Evolutionary conservation across 2,113 vertebrate species (phyloP), one percentile per base, ranked within the genome.

Genomic region (Taurulus bubalis): DNA sequence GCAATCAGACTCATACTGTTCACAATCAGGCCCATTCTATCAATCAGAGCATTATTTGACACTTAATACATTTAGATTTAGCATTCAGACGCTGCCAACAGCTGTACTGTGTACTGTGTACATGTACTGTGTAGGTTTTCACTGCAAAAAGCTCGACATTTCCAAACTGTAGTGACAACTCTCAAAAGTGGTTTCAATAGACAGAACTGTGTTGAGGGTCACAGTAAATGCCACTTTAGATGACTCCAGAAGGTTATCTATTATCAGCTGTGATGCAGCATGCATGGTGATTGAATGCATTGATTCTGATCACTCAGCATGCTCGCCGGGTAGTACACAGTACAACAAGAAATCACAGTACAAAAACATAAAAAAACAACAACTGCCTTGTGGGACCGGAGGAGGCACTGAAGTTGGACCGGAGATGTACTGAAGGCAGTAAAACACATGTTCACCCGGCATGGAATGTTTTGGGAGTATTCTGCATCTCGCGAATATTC

Each of bases 1-100:
- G 87, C 88, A 92, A 91, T 90, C 91, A 92, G 85, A 89, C 67
- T 83, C 89, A 79, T 49, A 90, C 86, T 89, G 89, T 89, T 91
- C 87, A 84, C 86, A 90, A 90, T 90, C 89, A 90, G 82, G 62
- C 71, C 84, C 58, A 71, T 92, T 92, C 89, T 84, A 88, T 84
- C 89, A 92, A 77, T 87, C 89, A 88, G 51, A 80, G 73, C 69
- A 55, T 70, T 80, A 76, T 84, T 60, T 75, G 78, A 85, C 83
- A 70, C 65, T 58, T 80, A 24, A 38, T 71, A 64, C 68, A 71
- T 77, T 72, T 83, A 77, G 11, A 75, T 81, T 87, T 82, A 70
- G 59, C 77, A 84, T 86, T 80, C 77, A 71, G 53, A 79, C 22
- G 58, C 49, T 49, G 80, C 72, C 62, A 68, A 75, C 56, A 51